Percentiles rank a stretch among this genome's conserved stretches.
Evolutionary conservation across 2,113 vertebrate species (phyloP).

Genomic region (Zosterops borbonicus): DNA sequence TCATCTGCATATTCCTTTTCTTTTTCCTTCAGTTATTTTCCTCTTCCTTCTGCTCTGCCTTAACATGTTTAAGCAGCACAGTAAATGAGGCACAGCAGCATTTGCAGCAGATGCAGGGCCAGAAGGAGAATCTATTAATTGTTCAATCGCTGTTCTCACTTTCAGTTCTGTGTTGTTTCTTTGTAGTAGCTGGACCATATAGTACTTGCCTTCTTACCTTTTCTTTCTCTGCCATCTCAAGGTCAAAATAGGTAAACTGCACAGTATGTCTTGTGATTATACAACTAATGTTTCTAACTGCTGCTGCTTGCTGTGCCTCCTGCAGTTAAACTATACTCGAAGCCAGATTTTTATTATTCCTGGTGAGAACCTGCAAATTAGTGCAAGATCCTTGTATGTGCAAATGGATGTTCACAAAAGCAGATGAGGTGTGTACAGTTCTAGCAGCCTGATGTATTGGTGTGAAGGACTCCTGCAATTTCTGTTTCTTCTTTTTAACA

Average conservation of each 20-base stretch:
- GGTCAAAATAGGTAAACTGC: conserved; percentile 24
- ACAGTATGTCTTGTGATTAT: conserved; percentile 11
- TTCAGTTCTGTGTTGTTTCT: conserved; percentile 20
- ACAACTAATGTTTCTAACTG: not conserved
- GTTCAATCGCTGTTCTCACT: not conserved
- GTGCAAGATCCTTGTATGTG: not conserved
- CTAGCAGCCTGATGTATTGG: not conserved
- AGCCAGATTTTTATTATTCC: conserved; percentile 16
- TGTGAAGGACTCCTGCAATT: not conserved
- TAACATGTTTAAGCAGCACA: not conserved
- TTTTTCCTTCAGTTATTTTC: not conserved
- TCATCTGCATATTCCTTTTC: not conserved
- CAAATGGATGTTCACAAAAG: not conserved
- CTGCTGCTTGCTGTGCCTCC: conserved; percentile 14
- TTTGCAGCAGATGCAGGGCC: conserved; percentile 18
- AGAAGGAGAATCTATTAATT: conserved; percentile 15
- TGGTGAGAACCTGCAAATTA: not conserved
- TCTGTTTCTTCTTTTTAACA: not conserved
- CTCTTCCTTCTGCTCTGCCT: not conserved
- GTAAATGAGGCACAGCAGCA: conserved; percentile 3
- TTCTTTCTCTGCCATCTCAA: conserved; percentile 32
- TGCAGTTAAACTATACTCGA: not conserved
- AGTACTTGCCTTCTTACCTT: not conserved
- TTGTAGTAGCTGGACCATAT: not conserved
- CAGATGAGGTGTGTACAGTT: not conserved